These are phyloP conservation scores for Lamproptera curius DNA, from an alignment of 2,888 invertebrate species.

Conservation along the genomic window DNA sequence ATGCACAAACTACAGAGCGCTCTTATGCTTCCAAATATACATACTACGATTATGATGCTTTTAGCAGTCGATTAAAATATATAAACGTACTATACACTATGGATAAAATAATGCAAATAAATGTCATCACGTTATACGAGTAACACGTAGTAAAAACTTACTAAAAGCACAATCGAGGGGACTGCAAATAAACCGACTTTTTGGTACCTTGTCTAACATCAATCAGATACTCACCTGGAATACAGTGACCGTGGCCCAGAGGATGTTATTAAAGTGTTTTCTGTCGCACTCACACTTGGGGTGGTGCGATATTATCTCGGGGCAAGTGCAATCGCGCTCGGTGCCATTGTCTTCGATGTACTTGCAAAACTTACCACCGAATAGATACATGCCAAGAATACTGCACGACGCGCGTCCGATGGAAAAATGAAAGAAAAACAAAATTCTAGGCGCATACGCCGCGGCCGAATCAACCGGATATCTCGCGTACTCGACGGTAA, in stretches of 20 bases:
- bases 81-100: slow-evolving; percentile 3
- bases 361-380: slow-evolving; percentile 99
- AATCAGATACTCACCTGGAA: slow-evolving; percentile 90
- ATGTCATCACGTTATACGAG: slow-evolving; percentile 41
- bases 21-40: slow-evolving; percentile 48
- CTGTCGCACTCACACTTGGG: slow-evolving; percentile 96
- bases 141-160: slow-evolving; percentile 58
- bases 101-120: slow-evolving; percentile 3
- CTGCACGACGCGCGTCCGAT: slow-evolving; percentile 81
- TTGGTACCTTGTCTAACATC: slow-evolving; percentile 54
- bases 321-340: slow-evolving; percentile 95
- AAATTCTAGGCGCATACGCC: slow-evolving; percentile 75
- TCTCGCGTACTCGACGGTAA: slow-evolving; percentile 59
- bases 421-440: slow-evolving; percentile 75
- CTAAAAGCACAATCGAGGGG: slow-evolving; percentile 59
- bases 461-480: slow-evolving; percentile 61
- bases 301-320: slow-evolving; percentile 92
- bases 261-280: slow-evolving; percentile 99
- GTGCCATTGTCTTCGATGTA: slow-evolving; percentile 90
- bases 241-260: slow-evolving; percentile 98
- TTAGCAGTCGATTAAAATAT: slow-evolving; percentile 30
- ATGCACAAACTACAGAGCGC: slow-evolving; percentile 72
- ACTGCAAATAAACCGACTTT: slow-evolving; percentile 72
- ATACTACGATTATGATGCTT: slow-evolving; percentile 21
- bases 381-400: slow-evolving; percentile 99